Conservation (phyloP, 2,797 vertebrate species). For the Sebastolobus altivelis region DNA sequence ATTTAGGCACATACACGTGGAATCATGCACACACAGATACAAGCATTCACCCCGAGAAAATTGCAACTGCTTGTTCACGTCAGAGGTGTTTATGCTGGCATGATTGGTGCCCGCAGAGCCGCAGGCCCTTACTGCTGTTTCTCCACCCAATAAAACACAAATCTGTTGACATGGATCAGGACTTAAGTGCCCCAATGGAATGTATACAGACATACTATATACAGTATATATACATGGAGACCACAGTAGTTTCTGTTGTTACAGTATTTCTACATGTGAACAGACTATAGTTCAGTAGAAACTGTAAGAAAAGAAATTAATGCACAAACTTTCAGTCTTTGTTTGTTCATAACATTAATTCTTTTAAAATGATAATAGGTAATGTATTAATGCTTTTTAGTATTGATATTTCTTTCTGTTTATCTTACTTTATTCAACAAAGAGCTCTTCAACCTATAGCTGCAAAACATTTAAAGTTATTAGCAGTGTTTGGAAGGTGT, state of each 20-base stretch:
- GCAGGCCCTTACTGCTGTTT: constrained; percentile 63
- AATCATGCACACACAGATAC: constrained; percentile 38
- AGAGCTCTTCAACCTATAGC: background rate
- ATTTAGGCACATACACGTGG: constrained; percentile 1
- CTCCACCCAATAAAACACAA: constrained; percentile 74
- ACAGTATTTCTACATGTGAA: background rate
- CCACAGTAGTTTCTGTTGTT: constrained; percentile 18
- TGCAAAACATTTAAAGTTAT: background rate
- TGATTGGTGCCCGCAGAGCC: constrained; percentile 65
- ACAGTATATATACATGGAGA: constrained; percentile 8
- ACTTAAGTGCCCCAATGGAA: constrained; percentile 57
- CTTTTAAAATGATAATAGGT: background rate
- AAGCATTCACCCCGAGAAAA: constrained; percentile 48
- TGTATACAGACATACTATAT: constrained; percentile 43
- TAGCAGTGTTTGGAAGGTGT: background rate
- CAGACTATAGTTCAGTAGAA: background rate
- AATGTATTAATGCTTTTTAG: background rate
- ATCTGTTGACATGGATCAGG: constrained; percentile 73
- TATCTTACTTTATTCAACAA: background rate
- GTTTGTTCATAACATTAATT: too few species aligned
- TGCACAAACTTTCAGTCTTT: too few species aligned
- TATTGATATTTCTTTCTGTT: background rate
- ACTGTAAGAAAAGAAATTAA: background rate
- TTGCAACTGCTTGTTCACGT: constrained; percentile 58
- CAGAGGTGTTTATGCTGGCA: constrained; percentile 71